phyloP scores from a whole-genome alignment of 2,113 vertebrate species.

The Glaucidium brasilianum region DNA sequence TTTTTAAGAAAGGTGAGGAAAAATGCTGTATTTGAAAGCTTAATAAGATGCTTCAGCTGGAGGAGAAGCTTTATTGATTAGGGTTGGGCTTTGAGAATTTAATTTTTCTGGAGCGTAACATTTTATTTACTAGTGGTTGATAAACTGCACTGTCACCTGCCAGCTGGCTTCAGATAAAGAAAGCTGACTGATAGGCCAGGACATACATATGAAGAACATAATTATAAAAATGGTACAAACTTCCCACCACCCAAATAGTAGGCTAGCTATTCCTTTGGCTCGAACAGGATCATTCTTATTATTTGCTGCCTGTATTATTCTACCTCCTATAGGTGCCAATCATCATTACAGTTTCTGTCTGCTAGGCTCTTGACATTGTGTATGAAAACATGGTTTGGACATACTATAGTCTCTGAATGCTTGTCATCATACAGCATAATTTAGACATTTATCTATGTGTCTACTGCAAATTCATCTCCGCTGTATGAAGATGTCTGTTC shows the following conservation, averaged over 20 bases:
- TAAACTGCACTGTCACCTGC: constrained; percentile 9
- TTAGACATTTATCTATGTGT: not conserved
- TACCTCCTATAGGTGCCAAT: not conserved
- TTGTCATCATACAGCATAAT: not conserved
- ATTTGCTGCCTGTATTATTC: not conserved
- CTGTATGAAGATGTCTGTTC: not conserved
- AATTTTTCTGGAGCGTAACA: constrained; percentile 26
- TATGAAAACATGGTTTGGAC: not conserved
- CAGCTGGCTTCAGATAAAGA: not conserved
- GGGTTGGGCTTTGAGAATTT: not conserved
- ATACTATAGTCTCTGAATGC: not conserved
- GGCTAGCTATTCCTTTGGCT: not conserved
- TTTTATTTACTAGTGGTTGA: constrained; percentile 31
- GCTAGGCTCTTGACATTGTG: not conserved
- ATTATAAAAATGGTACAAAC: not conserved
- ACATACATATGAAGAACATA: not conserved
- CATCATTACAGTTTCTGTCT: not conserved
- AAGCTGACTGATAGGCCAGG: not conserved
- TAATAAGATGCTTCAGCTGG: not conserved
- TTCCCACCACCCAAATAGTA: not conserved
- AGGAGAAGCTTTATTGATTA: constrained; percentile 4
- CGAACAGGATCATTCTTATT: not conserved
- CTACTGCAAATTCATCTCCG: not conserved
- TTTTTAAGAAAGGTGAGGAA: not conserved
- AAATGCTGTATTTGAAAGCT: not conserved